phyloP scores from a whole-genome alignment of 2,797 vertebrate species.

The Alauda arvensis region DNA sequence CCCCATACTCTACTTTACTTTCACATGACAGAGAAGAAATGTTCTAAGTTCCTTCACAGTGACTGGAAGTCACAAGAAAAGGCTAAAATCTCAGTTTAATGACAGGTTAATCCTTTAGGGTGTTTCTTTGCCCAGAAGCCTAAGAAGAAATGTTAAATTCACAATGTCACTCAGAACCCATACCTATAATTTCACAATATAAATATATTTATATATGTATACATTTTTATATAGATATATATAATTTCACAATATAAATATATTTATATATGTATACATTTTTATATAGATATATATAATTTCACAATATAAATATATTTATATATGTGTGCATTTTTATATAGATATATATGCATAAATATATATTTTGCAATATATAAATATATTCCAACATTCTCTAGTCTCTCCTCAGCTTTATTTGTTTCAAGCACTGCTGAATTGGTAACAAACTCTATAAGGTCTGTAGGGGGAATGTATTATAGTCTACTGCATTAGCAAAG shows the following conservation, averaged over 20 bases:
- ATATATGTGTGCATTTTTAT: not conserved
- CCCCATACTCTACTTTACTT: not conserved
- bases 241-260: not conserved
- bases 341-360: not conserved
- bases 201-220: not conserved
- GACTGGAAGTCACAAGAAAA: not conserved
- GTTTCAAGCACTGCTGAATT: not conserved
- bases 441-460: not conserved
- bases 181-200: not conserved
- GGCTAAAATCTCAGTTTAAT: not conserved
- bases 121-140: rapidly evolving
- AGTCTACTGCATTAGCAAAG: not conserved
- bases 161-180: not conserved
- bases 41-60: not conserved
- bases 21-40: not conserved
- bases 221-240: too few relatives aligned
- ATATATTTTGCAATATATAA: not conserved
- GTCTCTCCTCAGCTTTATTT: not conserved
- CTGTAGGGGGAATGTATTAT: not conserved
- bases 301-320: not conserved
- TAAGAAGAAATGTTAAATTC: not conserved
- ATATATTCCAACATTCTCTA: not conserved
- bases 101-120: not conserved
- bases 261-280: not conserved
- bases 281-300: not conserved